These are phyloP conservation scores for Thymelicus sylvestris DNA, from an alignment of 2,888 invertebrate species.

Conservation along the genomic window DNA sequence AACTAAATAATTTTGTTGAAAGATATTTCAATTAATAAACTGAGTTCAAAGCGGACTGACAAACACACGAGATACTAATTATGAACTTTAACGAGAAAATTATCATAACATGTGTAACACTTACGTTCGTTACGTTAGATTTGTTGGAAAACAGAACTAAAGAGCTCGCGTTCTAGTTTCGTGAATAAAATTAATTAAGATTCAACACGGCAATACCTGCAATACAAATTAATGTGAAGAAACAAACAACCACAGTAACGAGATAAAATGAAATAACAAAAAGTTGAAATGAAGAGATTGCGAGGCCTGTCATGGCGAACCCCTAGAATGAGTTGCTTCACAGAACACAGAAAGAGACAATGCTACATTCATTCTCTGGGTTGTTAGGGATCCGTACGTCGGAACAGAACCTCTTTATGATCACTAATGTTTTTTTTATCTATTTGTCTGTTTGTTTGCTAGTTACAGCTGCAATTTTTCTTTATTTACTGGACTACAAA, in stretches of 20 bases:
- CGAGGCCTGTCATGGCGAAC: not conserved
- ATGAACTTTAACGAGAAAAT: not conserved
- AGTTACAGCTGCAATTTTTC: too few relatives aligned
- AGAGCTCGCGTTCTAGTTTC: not conserved
- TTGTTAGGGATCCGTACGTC: not conserved
- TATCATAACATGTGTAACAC: not conserved
- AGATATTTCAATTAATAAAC: too few relatives aligned
- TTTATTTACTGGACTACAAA: too few relatives aligned
- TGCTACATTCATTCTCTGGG: not conserved
- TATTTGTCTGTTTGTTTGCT: too few relatives aligned
- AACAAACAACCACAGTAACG: not conserved
- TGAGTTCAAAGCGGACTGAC: too few relatives aligned
- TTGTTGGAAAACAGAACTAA: not conserved
- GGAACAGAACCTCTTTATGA: too few relatives aligned
- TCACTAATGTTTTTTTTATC: too few relatives aligned
- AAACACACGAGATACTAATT: not conserved
- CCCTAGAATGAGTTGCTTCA: not conserved
- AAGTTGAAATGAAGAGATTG: constrained; percentile 6
- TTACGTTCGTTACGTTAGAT: not conserved
- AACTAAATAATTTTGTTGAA: too few relatives aligned
- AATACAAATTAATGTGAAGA: not conserved
- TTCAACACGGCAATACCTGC: not conserved
- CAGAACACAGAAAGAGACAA: not conserved
- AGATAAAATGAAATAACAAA: constrained; percentile 1
- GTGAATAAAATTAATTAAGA: not conserved